Base-by-base conservation (phyloP, 2,888 invertebrate genomes). In the Leptopilina syphax region DNA sequence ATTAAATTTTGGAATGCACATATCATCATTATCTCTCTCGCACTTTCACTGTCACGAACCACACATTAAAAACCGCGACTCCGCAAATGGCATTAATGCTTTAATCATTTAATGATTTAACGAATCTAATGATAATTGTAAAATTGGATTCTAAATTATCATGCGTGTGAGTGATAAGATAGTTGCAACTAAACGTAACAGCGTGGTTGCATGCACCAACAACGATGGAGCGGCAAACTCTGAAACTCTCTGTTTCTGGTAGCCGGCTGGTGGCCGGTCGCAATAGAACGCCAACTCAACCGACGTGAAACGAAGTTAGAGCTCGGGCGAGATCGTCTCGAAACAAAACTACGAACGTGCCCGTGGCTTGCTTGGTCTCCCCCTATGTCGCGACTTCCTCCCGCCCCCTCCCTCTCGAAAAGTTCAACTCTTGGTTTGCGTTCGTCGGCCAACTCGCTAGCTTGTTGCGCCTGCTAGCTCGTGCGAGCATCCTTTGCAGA, bases 171-270 rank as follows among this genome's bases (percentile, higher is more conserved):
- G 50, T 57, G n/a, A 73, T n/a, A 73, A 73, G 78, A 50, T 44
- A 82, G 78, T 80, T 78, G 82, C 82, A 34, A 50, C 63, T 63
- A 63, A 82, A 83, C 83, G 84, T 50, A 50, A 50, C 50, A 50
- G 50, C 50, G 50, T 50, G 79, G 82, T 83, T 82, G 82, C 86
- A 89, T 87, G 88, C 88, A 88, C 87, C 90, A 86, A 86, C 89
- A 86, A 86, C 89, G 89, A 88, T 85, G 88, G 88, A 90, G 89
- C 89, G 89, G 89, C 89, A 87, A 89, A 90, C 90, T 90, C 89
- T 89, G 89, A 70, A 70, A 70, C 70, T 68, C 70, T 68, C 68
- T 78, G 83, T 80, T 80, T 77, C 65, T 66, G 78, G 84, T 77
- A 82, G 86, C 87, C 87, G 87, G 87, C 89, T 86, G 86, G 85